Evolutionary conservation across 2,888 invertebrate species (phyloP), one percentile per base, ranked within the genome.

Genomic region (Platycheirus albimanus): DNA sequence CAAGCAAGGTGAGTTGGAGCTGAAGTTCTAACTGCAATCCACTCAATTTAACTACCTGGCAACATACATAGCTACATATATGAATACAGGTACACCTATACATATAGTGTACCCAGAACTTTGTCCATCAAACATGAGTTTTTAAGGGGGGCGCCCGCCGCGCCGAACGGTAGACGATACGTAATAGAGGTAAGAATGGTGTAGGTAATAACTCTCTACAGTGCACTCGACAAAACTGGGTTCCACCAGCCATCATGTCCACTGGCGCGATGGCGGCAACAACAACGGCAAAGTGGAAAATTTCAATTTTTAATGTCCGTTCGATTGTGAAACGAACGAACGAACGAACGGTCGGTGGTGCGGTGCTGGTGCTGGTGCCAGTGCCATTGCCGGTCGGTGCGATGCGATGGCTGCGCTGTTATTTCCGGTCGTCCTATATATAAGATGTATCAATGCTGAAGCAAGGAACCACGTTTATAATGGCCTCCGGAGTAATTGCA

Each of bases 231-330:
- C 61, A 49, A 45, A 58, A 58, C 24, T 45, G 47, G 56, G 49
- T 58, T 51, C 38, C 45, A 67, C 38, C 45, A 67, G 69, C 72
- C 67, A 67, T 76, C 76, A 81, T 81, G 81, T 72, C 83, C 83
- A 77, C 71, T 54, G 72, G 64, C 72, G 13, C 49, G 38, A 56
- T 19, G 11, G 56, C 19, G 41, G 28, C 15, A 45, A 45, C 30
- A 81, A 77, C 67, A 83, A 69, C 63, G 49, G 38, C 41, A 47
- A 77, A 72, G 72, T 64, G 72, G 69, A 77, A 83, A 83, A 77
- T 83, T 78, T 83, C 72, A 83, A 83, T 83, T 78, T 83, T 83
- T 83, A 83, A 83, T 83, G 83, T 83, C 83, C 77, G 83, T 83
- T 83, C 83, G 83, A 83, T 83, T 83, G 83, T 83, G 72, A 76